phyloP scores from a whole-genome alignment of 2,888 invertebrate species.

The Eupithecia inturbata region DNA sequence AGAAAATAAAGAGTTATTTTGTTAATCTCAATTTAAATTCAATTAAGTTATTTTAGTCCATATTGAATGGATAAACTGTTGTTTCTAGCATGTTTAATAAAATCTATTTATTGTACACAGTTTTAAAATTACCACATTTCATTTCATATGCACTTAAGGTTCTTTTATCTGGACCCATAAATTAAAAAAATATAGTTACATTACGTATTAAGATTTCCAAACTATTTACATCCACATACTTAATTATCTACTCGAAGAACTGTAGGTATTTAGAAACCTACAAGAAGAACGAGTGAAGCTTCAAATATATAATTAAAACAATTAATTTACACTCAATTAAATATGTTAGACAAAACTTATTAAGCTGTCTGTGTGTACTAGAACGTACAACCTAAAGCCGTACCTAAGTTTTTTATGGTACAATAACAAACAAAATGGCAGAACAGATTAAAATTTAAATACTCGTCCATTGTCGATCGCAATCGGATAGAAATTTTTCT shows the following conservation, averaged over 20 bases:
- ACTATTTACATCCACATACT: background rate
- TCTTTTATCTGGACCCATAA: no score
- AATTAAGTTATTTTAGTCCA: no score
- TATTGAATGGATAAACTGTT: background rate
- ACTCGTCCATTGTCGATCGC: no score
- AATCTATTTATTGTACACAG: background rate
- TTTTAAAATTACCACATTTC: no score
- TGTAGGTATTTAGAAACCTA: background rate
- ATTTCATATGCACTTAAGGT: no score
- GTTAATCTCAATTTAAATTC: no score
- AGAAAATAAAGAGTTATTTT: no score
- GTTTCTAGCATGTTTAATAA: background rate
- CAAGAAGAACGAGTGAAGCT: background rate
- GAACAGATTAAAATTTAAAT: background rate
- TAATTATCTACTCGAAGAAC: background rate
- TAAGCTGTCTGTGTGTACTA: slow-evolving; percentile 12
- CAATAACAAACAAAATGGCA: background rate
- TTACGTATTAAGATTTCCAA: background rate
- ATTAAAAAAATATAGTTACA: no score
- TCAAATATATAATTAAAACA: slow-evolving; percentile 6
- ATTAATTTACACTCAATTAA: slow-evolving; percentile 18
- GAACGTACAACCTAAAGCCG: slow-evolving; percentile 8
- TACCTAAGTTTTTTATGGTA: background rate
- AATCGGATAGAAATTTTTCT: background rate
- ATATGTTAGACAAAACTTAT: slow-evolving; percentile 11